Percentiles rank a stretch among this genome's conserved stretches.
phyloP scores from a whole-genome alignment of 2,113 vertebrate genomes.

The Gnathonemus longibarbis region DNA sequence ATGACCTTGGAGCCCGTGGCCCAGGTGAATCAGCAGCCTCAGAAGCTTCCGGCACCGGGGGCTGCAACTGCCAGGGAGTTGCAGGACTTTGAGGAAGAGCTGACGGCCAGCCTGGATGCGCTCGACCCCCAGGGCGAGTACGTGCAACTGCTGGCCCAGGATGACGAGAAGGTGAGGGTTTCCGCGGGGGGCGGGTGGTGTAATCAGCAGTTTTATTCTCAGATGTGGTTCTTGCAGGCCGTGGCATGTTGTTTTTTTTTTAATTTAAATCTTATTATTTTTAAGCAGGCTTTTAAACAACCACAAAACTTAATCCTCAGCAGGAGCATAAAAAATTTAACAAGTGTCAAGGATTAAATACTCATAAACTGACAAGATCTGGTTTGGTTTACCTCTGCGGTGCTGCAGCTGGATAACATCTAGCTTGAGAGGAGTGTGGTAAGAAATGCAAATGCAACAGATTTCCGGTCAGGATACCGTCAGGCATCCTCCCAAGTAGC shows the following conservation, averaged over 20 bases:
- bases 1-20: slow-evolving; percentile 57
- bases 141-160: slow-evolving; percentile 40
- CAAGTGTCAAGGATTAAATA: background rate
- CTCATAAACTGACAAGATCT: background rate
- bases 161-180: slow-evolving; percentile 75
- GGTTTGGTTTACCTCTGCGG: background rate
- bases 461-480: background rate
- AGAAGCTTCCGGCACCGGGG: slow-evolving; percentile 15
- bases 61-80: slow-evolving; percentile 38
- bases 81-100: slow-evolving; percentile 66
- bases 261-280: background rate
- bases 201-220: background rate
- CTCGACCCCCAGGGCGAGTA: slow-evolving; percentile 67
- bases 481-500: background rate
- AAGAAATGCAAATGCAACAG: background rate
- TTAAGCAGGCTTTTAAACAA: background rate
- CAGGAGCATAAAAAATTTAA: background rate
- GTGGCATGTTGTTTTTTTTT: background rate
- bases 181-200: background rate
- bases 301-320: background rate
- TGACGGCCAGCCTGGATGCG: slow-evolving; percentile 64
- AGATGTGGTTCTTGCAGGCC: background rate
- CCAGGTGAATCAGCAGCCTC: slow-evolving; percentile 40
- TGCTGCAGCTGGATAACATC: background rate
- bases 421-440: background rate